Evolutionary conservation across 2,888 invertebrate species (phyloP).

Genomic region (Chloroclysta siterata): DNA sequence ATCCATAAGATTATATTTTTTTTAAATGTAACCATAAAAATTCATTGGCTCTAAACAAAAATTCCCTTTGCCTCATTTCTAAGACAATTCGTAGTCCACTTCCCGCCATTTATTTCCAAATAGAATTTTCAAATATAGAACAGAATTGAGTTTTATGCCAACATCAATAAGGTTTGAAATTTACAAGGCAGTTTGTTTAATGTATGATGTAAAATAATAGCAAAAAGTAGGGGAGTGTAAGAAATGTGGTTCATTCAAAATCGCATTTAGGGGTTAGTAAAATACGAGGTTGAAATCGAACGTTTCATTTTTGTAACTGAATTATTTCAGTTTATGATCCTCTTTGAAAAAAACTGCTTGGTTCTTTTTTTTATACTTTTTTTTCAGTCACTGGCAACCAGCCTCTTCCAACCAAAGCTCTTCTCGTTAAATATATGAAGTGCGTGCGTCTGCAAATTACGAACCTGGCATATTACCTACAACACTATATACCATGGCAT

Average conservation of each 20-base stretch:
- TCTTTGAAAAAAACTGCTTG: not conserved
- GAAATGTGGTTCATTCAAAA: constrained; percentile 72
- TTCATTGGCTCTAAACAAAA: constrained; percentile 71
- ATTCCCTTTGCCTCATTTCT: constrained; percentile 61
- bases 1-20: constrained; percentile 47
- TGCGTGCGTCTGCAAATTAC: no score
- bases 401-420: no score
- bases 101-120: constrained; percentile 79
- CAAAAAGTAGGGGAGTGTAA: constrained; percentile 62
- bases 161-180: constrained; percentile 16
- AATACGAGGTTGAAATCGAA: constrained; percentile 58
- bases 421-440: no score
- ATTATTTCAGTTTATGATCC: constrained; percentile 3
- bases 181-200: constrained; percentile 20
- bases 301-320: constrained; percentile 45
- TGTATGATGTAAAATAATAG: constrained; percentile 65
- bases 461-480: no score
- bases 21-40: constrained; percentile 66
- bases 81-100: constrained; percentile 78
- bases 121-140: constrained; percentile 37
- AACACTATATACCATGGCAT: no score
- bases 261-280: constrained; percentile 60
- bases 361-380: not conserved
- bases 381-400: no score
- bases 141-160: constrained; percentile 11